phyloP scores from a whole-genome alignment of 2,888 invertebrate species.

The Limenitis arthemis region DNA sequence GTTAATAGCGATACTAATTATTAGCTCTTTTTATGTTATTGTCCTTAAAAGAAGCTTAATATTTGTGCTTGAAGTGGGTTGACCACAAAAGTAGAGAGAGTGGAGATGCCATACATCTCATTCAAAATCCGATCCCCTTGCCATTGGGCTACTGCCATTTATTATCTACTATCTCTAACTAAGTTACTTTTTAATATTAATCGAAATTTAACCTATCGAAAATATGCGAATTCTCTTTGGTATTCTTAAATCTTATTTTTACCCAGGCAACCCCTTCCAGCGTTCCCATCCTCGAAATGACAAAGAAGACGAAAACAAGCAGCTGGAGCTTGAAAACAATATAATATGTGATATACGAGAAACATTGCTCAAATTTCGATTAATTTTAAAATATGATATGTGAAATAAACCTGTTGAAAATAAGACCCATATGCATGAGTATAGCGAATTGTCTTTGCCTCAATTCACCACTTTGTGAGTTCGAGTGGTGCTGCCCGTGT shows the following conservation, averaged over 20 bases:
- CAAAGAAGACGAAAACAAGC: constrained; percentile 66
- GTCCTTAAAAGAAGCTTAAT: too few relatives aligned
- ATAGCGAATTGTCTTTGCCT: constrained; percentile 6
- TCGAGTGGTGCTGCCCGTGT: constrained; percentile 65
- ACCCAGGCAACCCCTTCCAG: constrained; percentile 68
- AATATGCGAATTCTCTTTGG: constrained; percentile 46
- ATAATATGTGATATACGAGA: background rate
- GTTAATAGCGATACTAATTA: too few relatives aligned
- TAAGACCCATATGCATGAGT: background rate
- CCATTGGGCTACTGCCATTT: too few relatives aligned
- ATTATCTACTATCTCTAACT: too few relatives aligned
- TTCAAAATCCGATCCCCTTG: too few relatives aligned
- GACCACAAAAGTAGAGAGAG: too few relatives aligned
- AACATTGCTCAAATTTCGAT: constrained; percentile 1
- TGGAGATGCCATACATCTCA: too few relatives aligned
- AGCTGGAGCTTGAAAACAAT: constrained; percentile 55
- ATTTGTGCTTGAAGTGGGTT: too few relatives aligned
- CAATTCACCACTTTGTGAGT: constrained; percentile 58
- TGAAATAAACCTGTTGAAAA: constrained; percentile 11
- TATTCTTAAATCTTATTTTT: constrained; percentile 43
- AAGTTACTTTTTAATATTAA: too few relatives aligned
- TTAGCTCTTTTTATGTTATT: too few relatives aligned
- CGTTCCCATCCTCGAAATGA: constrained; percentile 66
- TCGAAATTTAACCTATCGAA: constrained; percentile 10
- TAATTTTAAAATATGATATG: background rate